phyloP scores from a whole-genome alignment of 2,113 vertebrate species.

The cat (Felis catus) region DNA sequence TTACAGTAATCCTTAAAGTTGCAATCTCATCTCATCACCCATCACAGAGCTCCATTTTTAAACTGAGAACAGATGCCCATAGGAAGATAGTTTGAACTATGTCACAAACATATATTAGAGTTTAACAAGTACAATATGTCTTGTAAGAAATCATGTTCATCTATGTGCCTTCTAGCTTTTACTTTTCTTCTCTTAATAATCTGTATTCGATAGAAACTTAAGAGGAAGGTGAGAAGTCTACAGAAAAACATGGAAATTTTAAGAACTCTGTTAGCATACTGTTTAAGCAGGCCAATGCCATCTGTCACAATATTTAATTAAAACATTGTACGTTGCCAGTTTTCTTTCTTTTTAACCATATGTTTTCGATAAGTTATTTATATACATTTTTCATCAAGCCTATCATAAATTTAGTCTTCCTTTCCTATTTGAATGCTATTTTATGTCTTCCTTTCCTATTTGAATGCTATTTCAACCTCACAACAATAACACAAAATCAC shows the following conservation, averaged over 20 bases:
- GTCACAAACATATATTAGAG: background rate
- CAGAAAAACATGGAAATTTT: background rate
- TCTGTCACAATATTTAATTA: conserved; percentile 34
- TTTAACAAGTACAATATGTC: too few species aligned
- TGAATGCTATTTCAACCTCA: background rate
- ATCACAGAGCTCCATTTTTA: background rate
- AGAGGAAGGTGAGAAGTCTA: background rate
- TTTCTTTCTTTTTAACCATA: background rate
- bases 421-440: background rate
- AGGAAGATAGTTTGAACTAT: background rate
- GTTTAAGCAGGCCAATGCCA: background rate
- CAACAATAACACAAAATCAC: background rate
- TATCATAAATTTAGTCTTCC: background rate
- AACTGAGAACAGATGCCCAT: background rate
- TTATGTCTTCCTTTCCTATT: background rate
- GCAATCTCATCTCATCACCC: background rate
- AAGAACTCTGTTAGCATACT: background rate
- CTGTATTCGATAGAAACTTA: background rate
- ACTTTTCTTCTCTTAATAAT: too few species aligned
- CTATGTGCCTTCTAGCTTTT: too few species aligned
- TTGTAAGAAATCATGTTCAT: too few species aligned
- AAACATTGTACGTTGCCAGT: background rate
- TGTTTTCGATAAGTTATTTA: background rate
- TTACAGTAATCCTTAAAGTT: background rate
- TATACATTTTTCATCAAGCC: background rate